Percentiles rank a stretch among this genome's conserved stretches.
phyloP scores from a whole-genome alignment of 2,113 vertebrate species.

The Gallinago undulata region DNA sequence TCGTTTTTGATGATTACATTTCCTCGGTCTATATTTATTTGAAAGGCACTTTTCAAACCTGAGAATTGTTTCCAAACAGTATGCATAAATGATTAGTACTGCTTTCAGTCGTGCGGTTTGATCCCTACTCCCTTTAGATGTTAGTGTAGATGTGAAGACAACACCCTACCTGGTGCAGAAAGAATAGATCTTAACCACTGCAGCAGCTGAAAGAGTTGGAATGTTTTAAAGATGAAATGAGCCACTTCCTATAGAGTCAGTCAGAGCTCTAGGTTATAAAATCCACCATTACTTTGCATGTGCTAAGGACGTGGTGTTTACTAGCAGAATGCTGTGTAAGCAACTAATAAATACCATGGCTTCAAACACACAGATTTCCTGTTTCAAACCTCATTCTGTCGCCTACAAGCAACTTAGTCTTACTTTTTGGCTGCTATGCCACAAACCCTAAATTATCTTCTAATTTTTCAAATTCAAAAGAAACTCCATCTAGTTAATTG shows the following conservation, averaged over 20 bases:
- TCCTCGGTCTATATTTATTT: conserved; percentile 29
- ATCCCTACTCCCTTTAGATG: neutral
- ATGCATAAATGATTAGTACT: conserved; percentile 28
- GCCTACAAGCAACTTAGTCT: neutral
- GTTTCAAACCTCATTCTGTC: neutral
- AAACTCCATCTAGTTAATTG: neutral
- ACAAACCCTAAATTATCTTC: neutral
- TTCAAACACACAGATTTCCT: neutral
- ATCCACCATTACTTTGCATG: neutral
- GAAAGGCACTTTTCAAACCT: conserved; percentile 8
- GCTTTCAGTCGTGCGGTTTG: neutral
- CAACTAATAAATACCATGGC: neutral
- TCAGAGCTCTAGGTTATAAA: neutral
- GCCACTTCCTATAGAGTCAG: neutral
- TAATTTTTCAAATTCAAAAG: neutral
- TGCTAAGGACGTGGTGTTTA: neutral
- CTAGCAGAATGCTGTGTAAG: neutral
- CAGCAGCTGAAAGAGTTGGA: neutral
- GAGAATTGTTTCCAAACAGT: conserved; percentile 45
- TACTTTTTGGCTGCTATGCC: neutral
- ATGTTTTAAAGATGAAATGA: neutral
- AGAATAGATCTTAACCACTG: neutral
- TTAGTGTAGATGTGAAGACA: neutral
- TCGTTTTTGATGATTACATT: neutral
- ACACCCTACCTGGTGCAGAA: neutral